Evolutionary conservation across 2,888 invertebrate genomes (phyloP), one percentile per base, ranked within the genome.

Genomic region (Tolmerus cingulatus): DNA sequence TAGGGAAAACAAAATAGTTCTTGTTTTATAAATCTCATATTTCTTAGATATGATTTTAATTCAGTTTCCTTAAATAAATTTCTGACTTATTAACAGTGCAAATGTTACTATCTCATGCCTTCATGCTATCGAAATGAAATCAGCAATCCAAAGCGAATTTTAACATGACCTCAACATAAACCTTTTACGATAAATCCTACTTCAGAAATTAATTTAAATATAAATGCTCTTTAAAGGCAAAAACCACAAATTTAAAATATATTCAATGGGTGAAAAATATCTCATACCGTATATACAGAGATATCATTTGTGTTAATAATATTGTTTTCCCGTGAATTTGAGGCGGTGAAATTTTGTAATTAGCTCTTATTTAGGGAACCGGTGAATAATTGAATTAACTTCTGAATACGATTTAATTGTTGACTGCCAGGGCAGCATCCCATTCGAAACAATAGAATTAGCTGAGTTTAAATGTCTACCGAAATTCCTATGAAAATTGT

Each of bases 401-500:
- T 55, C 55, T 81, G 81, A 81, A 81, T 81, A 51, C 81, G 34
- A 51, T 81, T 81, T 81, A 81, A 81, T 81, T 81, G 55, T 34
- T 81, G 27, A 12, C 23, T 16, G 51, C 27, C 51, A 19, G 27
- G 81, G 55, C n/a, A 5, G 81, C 51, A 81, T 55, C 30, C 51
- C 51, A 16, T 34, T 51, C 30, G 27, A 14, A 51, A 81, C 81
- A 81, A 55, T 81, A 34, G 51, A 81, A 81, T 81, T 81, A 55
- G 81, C 55, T 16, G 55, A 81, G 81, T 81, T 81, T 81, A 81
- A 81, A 51, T 81, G 43, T 81, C 81, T 81, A 55, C 27, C 43
- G 81, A 81, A 81, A 81, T 55, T 81, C 81, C 81, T 51, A 81
- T 81, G 81, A 81, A 81, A 81, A 81, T 81, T 81, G 81, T 81